Conservation (phyloP, 2,888 invertebrate genomes). For the Ichneumon xanthorius region DNA sequence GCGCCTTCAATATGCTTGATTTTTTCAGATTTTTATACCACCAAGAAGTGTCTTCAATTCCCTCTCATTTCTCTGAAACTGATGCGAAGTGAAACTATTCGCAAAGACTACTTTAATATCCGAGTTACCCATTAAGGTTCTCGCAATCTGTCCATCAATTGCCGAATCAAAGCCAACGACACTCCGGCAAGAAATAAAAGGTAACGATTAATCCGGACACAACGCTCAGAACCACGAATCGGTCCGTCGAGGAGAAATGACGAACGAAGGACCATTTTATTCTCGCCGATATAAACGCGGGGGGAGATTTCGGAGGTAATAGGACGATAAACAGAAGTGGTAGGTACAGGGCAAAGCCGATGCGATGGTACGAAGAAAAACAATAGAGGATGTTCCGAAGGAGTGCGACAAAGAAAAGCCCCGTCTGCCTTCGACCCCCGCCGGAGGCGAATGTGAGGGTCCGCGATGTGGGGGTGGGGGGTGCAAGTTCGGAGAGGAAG, state of each 20-base stretch:
- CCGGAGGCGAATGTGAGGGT: constrained; percentile 32
- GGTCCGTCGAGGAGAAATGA: not conserved
- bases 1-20: too few species aligned
- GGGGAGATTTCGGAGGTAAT: not conserved
- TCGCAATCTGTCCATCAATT: not conserved
- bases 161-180: not conserved
- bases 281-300: not conserved
- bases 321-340: constrained; percentile 19
- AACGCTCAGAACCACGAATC: not conserved
- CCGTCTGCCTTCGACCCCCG: constrained; percentile 36
- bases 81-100: too few species aligned
- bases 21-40: too few species aligned
- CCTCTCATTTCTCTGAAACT: too few species aligned
- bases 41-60: too few species aligned
- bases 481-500: constrained; percentile 23
- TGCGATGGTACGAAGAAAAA: constrained; percentile 15
- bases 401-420: constrained; percentile 45
- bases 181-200: not conserved
- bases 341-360: constrained; percentile 1
- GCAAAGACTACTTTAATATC: not conserved
- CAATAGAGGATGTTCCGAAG: constrained; percentile 46
- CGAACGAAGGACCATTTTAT: constrained; percentile 1
- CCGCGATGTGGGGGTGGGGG: not conserved
- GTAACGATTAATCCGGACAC: not conserved
- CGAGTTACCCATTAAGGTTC: not conserved